Evolutionary conservation across 2,888 invertebrate genomes (phyloP).

Genomic region (Acleris literana): DNA sequence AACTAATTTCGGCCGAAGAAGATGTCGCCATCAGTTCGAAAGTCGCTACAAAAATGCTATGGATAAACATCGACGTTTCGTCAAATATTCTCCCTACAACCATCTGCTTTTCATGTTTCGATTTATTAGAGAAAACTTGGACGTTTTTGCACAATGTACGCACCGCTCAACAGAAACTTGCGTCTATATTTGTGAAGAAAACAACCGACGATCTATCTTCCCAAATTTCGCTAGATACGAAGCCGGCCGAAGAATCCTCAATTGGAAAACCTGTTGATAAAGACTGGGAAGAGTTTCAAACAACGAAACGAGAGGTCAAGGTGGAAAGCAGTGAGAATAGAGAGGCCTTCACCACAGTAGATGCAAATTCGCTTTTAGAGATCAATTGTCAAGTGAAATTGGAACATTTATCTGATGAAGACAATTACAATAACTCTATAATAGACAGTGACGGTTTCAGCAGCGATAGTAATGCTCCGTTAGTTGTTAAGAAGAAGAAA

Average conservation of each 20-base stretch:
- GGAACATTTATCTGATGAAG: conserved; percentile 54
- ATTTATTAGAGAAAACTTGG: conserved; percentile 73
- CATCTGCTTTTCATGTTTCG: conserved; percentile 76
- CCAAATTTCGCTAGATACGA: conserved; percentile 33
- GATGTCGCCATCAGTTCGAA: conserved; percentile 67
- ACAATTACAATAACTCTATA: conserved; percentile 39
- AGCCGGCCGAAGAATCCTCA: conserved; percentile 38
- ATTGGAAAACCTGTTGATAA: conserved; percentile 63
- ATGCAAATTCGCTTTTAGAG: conserved; percentile 49
- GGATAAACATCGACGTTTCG: conserved; percentile 73
- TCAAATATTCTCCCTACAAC: conserved; percentile 61
- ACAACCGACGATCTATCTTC: conserved; percentile 37
- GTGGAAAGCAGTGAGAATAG: conserved; percentile 49
- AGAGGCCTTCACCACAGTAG: conserved; percentile 47
- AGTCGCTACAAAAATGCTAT: conserved; percentile 66
- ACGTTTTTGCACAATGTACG: conserved; percentile 67
- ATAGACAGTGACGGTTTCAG: conserved; percentile 49
- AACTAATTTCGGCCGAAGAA: conserved; percentile 66
- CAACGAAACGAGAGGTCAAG: conserved; percentile 61
- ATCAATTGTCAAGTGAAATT: conserved; percentile 51
- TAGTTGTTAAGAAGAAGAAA: conserved; percentile 58
- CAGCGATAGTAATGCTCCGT: conserved; percentile 66
- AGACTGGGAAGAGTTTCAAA: conserved; percentile 67
- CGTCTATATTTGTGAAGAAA: conserved; percentile 52
- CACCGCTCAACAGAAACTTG: conserved; percentile 65